These are phyloP conservation scores for Agrypnia vestita DNA, from an alignment of 1,140 invertebrate genomes.

Conservation along the genomic window DNA sequence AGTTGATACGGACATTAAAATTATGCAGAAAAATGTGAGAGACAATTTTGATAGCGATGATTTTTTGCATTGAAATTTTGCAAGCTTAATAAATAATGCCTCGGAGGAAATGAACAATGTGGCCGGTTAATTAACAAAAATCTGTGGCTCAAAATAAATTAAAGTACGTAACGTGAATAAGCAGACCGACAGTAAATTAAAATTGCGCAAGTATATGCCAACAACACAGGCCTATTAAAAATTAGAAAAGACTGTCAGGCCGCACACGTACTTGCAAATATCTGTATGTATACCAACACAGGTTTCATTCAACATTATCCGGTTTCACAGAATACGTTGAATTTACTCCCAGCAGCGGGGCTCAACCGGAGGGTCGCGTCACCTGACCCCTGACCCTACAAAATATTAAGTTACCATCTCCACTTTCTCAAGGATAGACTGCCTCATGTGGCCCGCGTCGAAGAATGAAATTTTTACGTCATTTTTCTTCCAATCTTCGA, in stretches of 20 bases:
- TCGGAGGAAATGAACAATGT: no score
- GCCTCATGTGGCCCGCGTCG: no score
- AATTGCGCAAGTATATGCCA: not conserved
- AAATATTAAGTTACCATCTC: no score
- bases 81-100: no score
- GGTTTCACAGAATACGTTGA: not conserved
- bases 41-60: no score
- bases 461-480: no score
- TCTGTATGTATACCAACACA: not conserved
- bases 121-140: no score
- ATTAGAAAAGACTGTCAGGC: not conserved
- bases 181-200: not conserved
- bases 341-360: not conserved
- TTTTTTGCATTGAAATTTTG: no score
- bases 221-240: not conserved
- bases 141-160: not conserved
- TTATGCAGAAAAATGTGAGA: no score
- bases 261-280: not conserved
- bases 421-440: no score
- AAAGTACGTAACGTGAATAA: not conserved
- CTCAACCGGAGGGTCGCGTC: not conserved
- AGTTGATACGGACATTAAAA: no score
- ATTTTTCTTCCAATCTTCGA: no score
- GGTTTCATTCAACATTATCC: not conserved
- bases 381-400: not conserved